These are phyloP conservation scores for Phlogophora meticulosa DNA, from an alignment of 2,888 invertebrate species.

Conservation along the genomic window DNA sequence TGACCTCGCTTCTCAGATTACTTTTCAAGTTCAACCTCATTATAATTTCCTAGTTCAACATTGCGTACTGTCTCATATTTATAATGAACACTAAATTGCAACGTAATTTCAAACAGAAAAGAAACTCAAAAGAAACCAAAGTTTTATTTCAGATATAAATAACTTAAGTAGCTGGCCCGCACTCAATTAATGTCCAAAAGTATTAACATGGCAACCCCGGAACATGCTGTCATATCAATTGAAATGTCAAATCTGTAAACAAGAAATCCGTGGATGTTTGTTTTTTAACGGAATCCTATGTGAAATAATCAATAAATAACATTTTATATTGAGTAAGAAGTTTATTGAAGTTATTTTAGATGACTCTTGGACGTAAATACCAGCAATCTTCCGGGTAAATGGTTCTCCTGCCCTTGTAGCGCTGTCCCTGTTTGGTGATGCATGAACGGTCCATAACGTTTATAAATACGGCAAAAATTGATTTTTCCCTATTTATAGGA, in stretches of 20 bases:
- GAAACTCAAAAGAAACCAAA: neutral
- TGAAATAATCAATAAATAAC: conserved; percentile 68
- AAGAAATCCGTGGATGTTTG: conserved; percentile 67
- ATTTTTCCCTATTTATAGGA: conserved; percentile 91
- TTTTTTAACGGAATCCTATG: conserved; percentile 73
- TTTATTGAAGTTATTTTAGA: conserved; percentile 76
- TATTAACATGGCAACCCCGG: conserved; percentile 44
- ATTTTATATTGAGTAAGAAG: conserved; percentile 65
- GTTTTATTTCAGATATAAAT: conserved; percentile 10
- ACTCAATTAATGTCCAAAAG: neutral
- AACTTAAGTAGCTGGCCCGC: conserved; percentile 15
- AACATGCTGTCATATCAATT: conserved; percentile 31
- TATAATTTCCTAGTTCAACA: conserved; percentile 9
- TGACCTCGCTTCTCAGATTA: conserved; percentile 51
- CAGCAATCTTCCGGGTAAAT: conserved; percentile 90
- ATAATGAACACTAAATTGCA: neutral
- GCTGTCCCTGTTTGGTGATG: conserved; percentile 81
- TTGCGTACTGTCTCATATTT: neutral
- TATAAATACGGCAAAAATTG: conserved; percentile 85
- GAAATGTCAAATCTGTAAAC: conserved; percentile 70
- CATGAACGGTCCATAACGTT: conserved; percentile 79
- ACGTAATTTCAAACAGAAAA: neutral
- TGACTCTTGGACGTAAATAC: conserved; percentile 90
- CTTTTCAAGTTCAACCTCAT: conserved; percentile 54
- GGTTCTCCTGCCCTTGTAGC: conserved; percentile 77